Percentiles rank a stretch among this genome's conserved stretches.
Evolutionary conservation across 1,140 invertebrate genomes (phyloP).

Genomic region (Drosophila lacertosa): DNA sequence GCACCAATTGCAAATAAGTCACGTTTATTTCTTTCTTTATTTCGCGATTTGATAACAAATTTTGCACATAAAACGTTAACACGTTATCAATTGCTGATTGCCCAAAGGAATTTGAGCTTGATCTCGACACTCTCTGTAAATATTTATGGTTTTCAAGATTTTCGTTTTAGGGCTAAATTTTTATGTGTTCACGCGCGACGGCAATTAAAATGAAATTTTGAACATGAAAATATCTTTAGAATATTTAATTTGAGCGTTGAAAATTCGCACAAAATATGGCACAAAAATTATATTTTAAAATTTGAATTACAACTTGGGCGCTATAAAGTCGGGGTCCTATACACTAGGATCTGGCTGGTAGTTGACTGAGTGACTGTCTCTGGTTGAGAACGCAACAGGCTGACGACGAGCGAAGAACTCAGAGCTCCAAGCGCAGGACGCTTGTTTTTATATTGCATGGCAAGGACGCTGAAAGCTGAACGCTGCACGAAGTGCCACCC

Average conservation of each 20-base stretch:
- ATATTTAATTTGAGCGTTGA: neutral
- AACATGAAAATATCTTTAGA: conserved; percentile 35
- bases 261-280: conserved; percentile 11
- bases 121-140: conserved; percentile 54
- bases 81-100: conserved; percentile 68
- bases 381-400: conserved; percentile 82
- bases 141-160: conserved; percentile 70
- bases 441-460: conserved; percentile 79
- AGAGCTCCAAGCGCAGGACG: conserved; percentile 55
- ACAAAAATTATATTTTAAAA: conserved; percentile 20
- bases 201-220: conserved; percentile 42
- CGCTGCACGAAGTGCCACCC: conserved; percentile 24
- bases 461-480: conserved; percentile 34
- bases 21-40: conserved; percentile 13
- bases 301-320: conserved; percentile 2
- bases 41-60: conserved; percentile 18
- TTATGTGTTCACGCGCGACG: conserved; percentile 53
- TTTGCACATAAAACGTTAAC: conserved; percentile 54
- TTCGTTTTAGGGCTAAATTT: conserved; percentile 26
- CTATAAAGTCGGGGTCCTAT: conserved; percentile 10
- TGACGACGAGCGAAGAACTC: conserved; percentile 81
- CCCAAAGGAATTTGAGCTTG: conserved; percentile 51
- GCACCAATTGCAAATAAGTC: conserved; percentile 27
- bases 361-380: conserved; percentile 20
- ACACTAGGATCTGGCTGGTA: conserved; percentile 18